Evolutionary conservation across 2,888 invertebrate genomes (phyloP), one percentile per base, ranked within the genome.

Genomic region (Brachycybe producta): DNA sequence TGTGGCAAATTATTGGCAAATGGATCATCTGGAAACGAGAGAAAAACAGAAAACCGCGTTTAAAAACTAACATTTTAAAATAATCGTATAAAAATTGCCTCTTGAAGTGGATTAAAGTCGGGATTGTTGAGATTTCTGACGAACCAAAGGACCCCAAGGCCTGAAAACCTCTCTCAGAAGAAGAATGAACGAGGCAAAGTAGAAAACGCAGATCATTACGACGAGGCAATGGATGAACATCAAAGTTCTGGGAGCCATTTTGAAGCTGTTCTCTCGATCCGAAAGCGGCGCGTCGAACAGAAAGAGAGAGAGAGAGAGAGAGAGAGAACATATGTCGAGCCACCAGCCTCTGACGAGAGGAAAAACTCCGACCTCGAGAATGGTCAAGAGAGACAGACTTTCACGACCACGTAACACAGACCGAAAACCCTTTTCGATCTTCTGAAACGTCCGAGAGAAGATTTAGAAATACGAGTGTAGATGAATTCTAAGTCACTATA

Each of bases 211-310:
- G 8, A 77, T 86, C 94, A 98, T 97, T 52, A 98, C 98, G 5
- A 94, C 87, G 35, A 97, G 78, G 97, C 98, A 98, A 67, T 98
- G 97, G 49, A 98, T 84, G 65, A 97, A 97, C 75, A 97, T 86
- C 1, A 91, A 88, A 0, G 97, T 94, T 60, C 92, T 92, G 0
- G 97, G 97, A 0, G 94, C 91, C 0, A 84, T 76, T 56, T 81
- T 78, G 59, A 97, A 88, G 55, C 86, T 87, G 0, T 79, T 75
- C 65, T 91, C 84, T 34, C 97, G 77, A 55, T 74, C 72, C 58
- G 82, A 82, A 0, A 91, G 73, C 0, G 84, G 84, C 1, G 90
- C 87, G 64, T 90, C 88, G 60, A 90, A 87, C 76, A 91, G 78
- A n/a, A n/a, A 0, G 86, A 80, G 58, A 98, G 70, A n/a, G n/a